Evolutionary conservation across 2,113 vertebrate species (phyloP), one percentile per base, ranked within the genome.

Genomic region (Desmodus rotundus): DNA sequence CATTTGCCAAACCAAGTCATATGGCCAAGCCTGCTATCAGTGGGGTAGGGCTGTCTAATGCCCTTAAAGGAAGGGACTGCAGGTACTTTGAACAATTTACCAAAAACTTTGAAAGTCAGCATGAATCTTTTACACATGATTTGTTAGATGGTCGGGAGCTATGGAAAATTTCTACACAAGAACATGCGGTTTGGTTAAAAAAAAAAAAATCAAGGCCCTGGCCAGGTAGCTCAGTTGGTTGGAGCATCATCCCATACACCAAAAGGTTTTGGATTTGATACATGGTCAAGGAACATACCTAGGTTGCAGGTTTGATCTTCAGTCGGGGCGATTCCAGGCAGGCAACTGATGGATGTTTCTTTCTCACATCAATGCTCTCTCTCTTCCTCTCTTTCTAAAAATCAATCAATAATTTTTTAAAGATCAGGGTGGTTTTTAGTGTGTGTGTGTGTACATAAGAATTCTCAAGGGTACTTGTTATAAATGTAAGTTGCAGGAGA

Each of bases 41-140:
- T 19, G 12, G 33, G 8, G 16, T 36, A 84, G 31, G 67, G 17
- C 38, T 43, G 63, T 54, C 31, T 12, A 74, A 63, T 47, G 43
- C 41, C 74, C 33, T 70, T n/a, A 73, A 9, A 94, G 43, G 20
- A 68, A 68, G n/a, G 52, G 5, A 58, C 56, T 61, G 22, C 9
- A 88, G 70, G 47, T 87, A 54, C 50, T 58, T 95, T 80, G 68
- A 89, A 83, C 41, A 61, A 93, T 52, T 80, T 91, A 83, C 36
- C 17, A 31, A 56, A n/a, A 90, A 26, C 2, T n/a, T 80, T 84
- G 13, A 65, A 43, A 70, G 36, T 19, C 36, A 87, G 73, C 70
- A 16, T 50, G 24, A 67, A 15, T 74, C 36, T 63, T 77, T 90
- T 84, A 8, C 17, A 82, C 3, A 61, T 91, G 28, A 76, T 58